Evolutionary conservation across 2,888 invertebrate genomes (phyloP).

Genomic region (Eupeodes latifasciatus): DNA sequence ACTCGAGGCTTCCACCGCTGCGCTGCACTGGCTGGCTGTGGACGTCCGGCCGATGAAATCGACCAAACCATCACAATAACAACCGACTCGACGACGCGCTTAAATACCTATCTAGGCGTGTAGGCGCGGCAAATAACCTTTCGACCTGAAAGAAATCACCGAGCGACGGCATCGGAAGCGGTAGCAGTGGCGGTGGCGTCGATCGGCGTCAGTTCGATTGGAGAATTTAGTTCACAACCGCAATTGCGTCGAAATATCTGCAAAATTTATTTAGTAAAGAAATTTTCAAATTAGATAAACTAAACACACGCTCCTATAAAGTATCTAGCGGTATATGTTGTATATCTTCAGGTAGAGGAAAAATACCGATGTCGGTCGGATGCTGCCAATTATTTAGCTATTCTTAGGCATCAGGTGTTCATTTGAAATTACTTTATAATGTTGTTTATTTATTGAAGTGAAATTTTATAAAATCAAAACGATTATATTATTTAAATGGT

Average conservation of each 20-base stretch:
- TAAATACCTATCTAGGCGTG: constrained; percentile 51
- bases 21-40: too few relatives aligned
- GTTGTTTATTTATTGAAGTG: neutral
- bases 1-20: constrained; percentile 47
- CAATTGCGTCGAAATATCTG: constrained; percentile 37
- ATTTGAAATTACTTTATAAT: neutral
- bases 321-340: neutral
- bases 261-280: constrained; percentile 21
- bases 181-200: too few relatives aligned
- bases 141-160: constrained; percentile 47
- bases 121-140: constrained; percentile 51
- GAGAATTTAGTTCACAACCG: constrained; percentile 71
- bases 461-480: too few relatives aligned
- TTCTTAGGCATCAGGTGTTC: constrained; percentile 1
- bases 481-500: too few relatives aligned
- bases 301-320: neutral
- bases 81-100: constrained; percentile 30
- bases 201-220: constrained; percentile 65
- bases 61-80: neutral
- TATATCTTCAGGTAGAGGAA: constrained; percentile 39
- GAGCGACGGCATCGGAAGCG: neutral
- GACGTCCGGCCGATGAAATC: too few relatives aligned
- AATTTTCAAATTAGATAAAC: constrained; percentile 38
- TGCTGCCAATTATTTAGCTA: constrained; percentile 5
- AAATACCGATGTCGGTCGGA: neutral